Percentiles rank a stretch among this genome's conserved stretches.
phyloP scores from a whole-genome alignment of 1,140 invertebrate genomes.

The Bicyclus anynana region DNA sequence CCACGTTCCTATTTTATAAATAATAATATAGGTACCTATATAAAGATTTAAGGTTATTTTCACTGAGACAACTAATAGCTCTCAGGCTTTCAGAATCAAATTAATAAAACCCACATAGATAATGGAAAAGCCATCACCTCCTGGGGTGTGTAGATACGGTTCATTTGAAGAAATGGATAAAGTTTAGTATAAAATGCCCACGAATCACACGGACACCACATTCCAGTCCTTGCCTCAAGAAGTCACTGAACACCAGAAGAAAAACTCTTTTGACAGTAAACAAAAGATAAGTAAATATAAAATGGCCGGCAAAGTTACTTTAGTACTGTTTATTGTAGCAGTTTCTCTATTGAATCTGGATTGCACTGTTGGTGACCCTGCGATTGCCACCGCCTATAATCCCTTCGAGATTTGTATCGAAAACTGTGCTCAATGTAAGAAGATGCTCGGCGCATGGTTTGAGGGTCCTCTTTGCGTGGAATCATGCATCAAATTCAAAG shows the following conservation, averaged over 20 bases:
- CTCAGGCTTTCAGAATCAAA: not conserved
- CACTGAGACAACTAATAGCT: not conserved
- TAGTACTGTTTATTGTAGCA: not conserved
- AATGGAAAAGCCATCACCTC: not conserved
- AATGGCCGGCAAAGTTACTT: constrained; percentile 1
- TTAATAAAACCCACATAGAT: not conserved
- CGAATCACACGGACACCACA: not conserved
- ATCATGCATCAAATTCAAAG: constrained; percentile 8
- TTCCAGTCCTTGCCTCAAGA: not conserved
- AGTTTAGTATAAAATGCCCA: constrained; percentile 6
- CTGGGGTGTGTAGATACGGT: not conserved
- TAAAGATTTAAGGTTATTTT: no score
- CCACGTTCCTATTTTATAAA: no score
- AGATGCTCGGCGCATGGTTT: not conserved
- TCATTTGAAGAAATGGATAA: not conserved
- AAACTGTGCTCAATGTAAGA: constrained; percentile 3
- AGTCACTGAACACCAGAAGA: not conserved
- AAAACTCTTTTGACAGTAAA: not conserved
- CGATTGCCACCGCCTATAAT: not conserved
- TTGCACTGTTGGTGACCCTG: not conserved
- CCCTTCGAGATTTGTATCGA: constrained; percentile 3
- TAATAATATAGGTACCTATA: no score
- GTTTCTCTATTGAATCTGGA: not conserved
- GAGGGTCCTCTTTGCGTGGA: constrained; percentile 1
- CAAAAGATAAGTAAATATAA: not conserved